Base-by-base conservation (phyloP, 2,113 vertebrate species). In the Phylloscopus whistleri region DNA sequence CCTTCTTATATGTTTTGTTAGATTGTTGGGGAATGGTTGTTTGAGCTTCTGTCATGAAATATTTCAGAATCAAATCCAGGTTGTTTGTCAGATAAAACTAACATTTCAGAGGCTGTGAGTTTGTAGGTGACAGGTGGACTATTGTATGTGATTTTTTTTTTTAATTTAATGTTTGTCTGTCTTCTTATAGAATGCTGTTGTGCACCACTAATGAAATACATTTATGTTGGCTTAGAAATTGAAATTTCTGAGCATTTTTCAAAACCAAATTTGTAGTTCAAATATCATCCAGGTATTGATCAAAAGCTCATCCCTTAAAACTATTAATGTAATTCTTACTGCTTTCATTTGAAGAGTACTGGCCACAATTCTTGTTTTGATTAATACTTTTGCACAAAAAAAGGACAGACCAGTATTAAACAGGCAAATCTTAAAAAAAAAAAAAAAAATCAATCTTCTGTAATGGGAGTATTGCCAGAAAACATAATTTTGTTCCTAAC, bases 21-120 rank as follows among this genome's bases (percentile, higher is more conserved):
- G 7, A 31, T 84, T 95, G 24, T 28, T 89, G 49, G 37, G 37
- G 79, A 83, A 69, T 64, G 16, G 3, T 13, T 91, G 60, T 69
- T 80, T 73, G 31, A 73, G 46, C 30, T 82, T 84, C 62, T 89
- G 17, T 51, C 64, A 58, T 70, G 24, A 92, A 84, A 44, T 80
- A 96, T 94, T 95, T 94, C 31, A 66, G 48, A 96, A 95, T 95
- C 37, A 75, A 84, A 95, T 92, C n/a, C 33, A 88, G 33, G 16
- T 44, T 84, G 72, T 43, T 13, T 92, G 35, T 68, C 76, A 96
- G 64, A 59, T 52, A 89, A 89, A 94, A 16, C 18, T 73, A 73
- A 13, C 9, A 22, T 91, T 95, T 64, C 35, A 87, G 53, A 84
- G 13, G 5, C 44, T 90, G 9, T 67, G 37, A 66, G 24, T 95